Evolutionary conservation across 2,797 vertebrate genomes (phyloP), one percentile per base, ranked within the genome.

Genomic region (Micrastur ruficollis): DNA sequence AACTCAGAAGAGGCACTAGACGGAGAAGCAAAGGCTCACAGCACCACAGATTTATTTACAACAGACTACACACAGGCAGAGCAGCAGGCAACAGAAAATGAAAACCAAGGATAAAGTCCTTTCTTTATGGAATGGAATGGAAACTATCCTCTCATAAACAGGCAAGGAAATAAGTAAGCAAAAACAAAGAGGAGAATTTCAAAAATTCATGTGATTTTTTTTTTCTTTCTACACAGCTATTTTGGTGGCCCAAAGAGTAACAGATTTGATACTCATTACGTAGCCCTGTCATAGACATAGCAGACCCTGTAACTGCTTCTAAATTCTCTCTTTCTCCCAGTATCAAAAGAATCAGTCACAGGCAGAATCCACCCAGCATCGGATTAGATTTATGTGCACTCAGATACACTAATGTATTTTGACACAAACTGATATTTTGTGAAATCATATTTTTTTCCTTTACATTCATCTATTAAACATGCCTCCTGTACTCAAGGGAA

Each of bases 41-140:
- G 81, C 76, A 81, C 23, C 72, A 65, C 53, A 62, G 42, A 58
- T 86, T 95, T 91, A 95, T 95, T 95, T 94, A 88, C 75, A 86
- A 66, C 34, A 67, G 65, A 52, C 26, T 71, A 56, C 36, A 88
- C 58, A 52, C 20, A 85, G 72, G 65, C 61, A 83, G 21, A 95
- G 34, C 72, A 93, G 79, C 6, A 1, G 19, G 79, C 44, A 83
- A 58, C 29, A 76, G 67, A 49, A 80, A 82, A 68, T 11, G 5
- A 85, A 95, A 93, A 80, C 6, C 46, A 90, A 78, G 42, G 82
- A 91, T n/a, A 46, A 95, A 59, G 17, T 61, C 59, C 67, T 61
- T 78, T 81, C 49, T 53, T 44, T 44, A 44, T 44, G 42, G 42
- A 44, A 86, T 46, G 34, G 49, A 78, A 65, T 47, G 38, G 32